These are phyloP conservation scores for Pipistrellus pipistrellus DNA, from an alignment of 2,797 vertebrate species.

Conservation along the genomic window DNA sequence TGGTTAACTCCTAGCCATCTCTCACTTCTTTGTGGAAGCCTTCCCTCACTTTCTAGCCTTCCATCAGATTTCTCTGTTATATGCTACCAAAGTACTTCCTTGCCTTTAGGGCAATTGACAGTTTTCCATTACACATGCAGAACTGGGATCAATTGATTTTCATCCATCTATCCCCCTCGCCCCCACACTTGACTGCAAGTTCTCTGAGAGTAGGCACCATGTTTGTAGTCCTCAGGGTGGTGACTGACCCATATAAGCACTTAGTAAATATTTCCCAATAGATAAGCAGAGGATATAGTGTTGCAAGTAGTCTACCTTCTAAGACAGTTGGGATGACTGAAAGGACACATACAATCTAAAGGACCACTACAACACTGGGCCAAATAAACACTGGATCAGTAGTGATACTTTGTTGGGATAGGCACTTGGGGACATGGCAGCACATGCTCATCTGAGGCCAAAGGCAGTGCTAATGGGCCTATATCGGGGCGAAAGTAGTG, in stretches of 20 bases:
- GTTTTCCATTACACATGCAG: background rate
- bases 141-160: background rate
- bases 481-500: background rate
- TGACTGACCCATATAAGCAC: background rate
- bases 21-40: background rate
- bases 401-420: background rate
- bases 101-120: background rate
- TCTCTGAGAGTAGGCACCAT: background rate
- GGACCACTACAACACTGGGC: background rate
- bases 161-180: background rate
- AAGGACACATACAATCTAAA: background rate
- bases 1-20: background rate
- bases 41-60: background rate
- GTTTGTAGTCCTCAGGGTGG: background rate
- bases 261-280: background rate
- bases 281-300: background rate
- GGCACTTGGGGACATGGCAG: background rate
- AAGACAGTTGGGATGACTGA: background rate
- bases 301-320: background rate
- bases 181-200: background rate
- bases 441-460: background rate
- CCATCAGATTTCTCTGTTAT: background rate
- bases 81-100: background rate
- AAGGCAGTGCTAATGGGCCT: background rate
- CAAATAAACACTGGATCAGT: background rate